Evolutionary conservation across 2,797 vertebrate genomes (phyloP).

Genomic region (Typhlichthys eigenmanni): DNA sequence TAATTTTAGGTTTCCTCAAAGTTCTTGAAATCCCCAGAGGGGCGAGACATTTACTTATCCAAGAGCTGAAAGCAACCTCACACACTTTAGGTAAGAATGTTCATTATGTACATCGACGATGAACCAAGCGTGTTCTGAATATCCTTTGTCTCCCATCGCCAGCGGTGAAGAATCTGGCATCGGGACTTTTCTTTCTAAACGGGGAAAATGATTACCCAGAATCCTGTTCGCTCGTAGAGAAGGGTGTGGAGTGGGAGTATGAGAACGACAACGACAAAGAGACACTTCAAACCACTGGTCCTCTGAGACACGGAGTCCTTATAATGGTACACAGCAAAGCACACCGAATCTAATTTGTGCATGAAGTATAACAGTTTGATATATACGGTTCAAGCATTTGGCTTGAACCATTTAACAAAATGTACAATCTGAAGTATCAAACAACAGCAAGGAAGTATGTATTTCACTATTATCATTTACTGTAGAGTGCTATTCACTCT

Average conservation of each 20-base stretch:
- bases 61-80: conserved; percentile 84
- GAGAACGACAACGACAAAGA: conserved; percentile 89
- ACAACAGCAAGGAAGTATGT: too few species aligned
- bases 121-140: not conserved
- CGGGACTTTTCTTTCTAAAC: conserved; percentile 89
- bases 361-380: too few species aligned
- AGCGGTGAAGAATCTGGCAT: conserved; percentile 93
- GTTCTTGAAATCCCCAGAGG: conserved; percentile 94
- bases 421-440: too few species aligned
- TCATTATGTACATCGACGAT: not conserved
- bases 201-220: conserved; percentile 85
- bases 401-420: too few species aligned
- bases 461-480: too few species aligned
- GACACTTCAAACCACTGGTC: conserved; percentile 91
- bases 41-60: conserved; percentile 93
- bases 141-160: conserved; percentile 16
- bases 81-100: conserved; percentile 85
- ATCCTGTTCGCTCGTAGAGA: conserved; percentile 87
- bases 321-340: conserved; percentile 80
- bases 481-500: not conserved
- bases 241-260: conserved; percentile 97
- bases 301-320: conserved; percentile 84
- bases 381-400: too few species aligned
- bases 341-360: not conserved
- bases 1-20: conserved; percentile 81